A percentile compares a stretch with the other conserved stretches of the same genome.
These are phyloP conservation scores for Mycogona germanica DNA, from an alignment of 2,888 invertebrate species.

Conservation along the genomic window DNA sequence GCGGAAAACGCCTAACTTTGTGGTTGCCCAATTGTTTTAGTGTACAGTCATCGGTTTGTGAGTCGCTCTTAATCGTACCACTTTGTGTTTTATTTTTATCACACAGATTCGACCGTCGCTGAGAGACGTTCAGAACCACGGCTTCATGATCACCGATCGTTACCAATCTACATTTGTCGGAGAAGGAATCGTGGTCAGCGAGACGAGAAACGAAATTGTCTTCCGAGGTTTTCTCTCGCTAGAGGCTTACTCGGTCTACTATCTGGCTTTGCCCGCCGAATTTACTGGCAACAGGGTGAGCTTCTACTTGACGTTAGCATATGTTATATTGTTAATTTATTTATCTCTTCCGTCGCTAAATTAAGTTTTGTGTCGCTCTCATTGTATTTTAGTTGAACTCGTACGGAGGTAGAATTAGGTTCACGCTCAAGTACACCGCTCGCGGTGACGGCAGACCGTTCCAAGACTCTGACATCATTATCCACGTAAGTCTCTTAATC, in stretches of 20 bases:
- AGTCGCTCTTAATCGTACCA: neutral
- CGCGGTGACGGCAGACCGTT: slow-evolving; percentile 40
- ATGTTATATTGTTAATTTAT: slow-evolving; percentile 6
- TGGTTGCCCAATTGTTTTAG: no score
- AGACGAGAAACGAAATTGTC: slow-evolving; percentile 34
- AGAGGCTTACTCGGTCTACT: slow-evolving; percentile 37
- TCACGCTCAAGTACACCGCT: slow-evolving; percentile 56
- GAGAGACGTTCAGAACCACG: slow-evolving; percentile 28
- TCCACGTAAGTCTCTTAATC: slow-evolving; percentile 45
- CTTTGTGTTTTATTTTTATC: slow-evolving; percentile 4
- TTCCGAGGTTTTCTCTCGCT: slow-evolving; percentile 29
- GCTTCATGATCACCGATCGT: slow-evolving; percentile 33
- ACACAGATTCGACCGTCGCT: slow-evolving; percentile 20
- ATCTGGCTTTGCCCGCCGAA: slow-evolving; percentile 59
- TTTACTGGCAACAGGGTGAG: slow-evolving; percentile 46
- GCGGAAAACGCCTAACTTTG: no score
- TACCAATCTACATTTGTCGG: slow-evolving; percentile 30
- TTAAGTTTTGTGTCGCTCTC: slow-evolving; percentile 10
- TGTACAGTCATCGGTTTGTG: no score
- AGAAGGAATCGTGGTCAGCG: slow-evolving; percentile 34
- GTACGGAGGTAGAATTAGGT: slow-evolving; percentile 69
- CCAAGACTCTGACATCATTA: slow-evolving; percentile 66
- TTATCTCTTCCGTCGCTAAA: slow-evolving; percentile 28
- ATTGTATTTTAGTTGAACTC: slow-evolving; percentile 50
- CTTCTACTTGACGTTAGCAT: slow-evolving; percentile 14